Evolutionary conservation across 2,888 invertebrate genomes (phyloP), one percentile per base, ranked within the genome.

Genomic region (Eucriotettix oculatus): DNA sequence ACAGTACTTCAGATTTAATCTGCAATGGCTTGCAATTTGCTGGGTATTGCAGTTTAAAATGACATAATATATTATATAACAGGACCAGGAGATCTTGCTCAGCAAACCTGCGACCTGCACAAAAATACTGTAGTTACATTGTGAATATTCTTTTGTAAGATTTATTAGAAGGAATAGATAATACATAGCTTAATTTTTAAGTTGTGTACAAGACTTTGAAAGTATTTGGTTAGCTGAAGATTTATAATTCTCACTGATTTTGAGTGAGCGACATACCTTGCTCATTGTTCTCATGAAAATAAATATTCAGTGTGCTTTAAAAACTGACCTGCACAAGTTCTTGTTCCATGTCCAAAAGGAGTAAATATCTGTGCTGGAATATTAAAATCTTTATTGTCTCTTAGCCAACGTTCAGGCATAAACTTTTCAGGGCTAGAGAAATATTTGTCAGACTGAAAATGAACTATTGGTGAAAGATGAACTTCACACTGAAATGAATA

Each of bases 81-180:
- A 72, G 65, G 9, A 78, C 74, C 62, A 75, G 73, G 59, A 79
- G 69, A 67, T 79, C 78, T 67, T 78, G 78, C 65, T 79, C 79
- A 5, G 79, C 79, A 68, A 79, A 75, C 62, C 78, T 68, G 59
- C 78, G 70, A 42, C 77, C 76, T 76, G 65, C 16, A 63, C 61
- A 64, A 48, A 48, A 58, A 11, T 59, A 61, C 2, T 29, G 29
- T n/a, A n/a, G n/a, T 29, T 29, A 5, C 29, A 29, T 7, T 29
- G n/a, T n/a, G 29, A 29, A 29, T 29, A 5, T 29, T 5, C 7
- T 29, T 7, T 29, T 29, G 29, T 29, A 29, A 2, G 3, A 29
- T 29, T 29, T 7, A 29, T 29, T 29, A 29, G 7, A 29, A 29
- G 29, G 7, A 29, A 29, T 7, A 5, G 29, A 29, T 29, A 5